A percentile compares a stretch with the other conserved stretches of the same genome.
Conservation (phyloP, 2,113 vertebrate genomes). For the Oryzias woworae region DNA sequence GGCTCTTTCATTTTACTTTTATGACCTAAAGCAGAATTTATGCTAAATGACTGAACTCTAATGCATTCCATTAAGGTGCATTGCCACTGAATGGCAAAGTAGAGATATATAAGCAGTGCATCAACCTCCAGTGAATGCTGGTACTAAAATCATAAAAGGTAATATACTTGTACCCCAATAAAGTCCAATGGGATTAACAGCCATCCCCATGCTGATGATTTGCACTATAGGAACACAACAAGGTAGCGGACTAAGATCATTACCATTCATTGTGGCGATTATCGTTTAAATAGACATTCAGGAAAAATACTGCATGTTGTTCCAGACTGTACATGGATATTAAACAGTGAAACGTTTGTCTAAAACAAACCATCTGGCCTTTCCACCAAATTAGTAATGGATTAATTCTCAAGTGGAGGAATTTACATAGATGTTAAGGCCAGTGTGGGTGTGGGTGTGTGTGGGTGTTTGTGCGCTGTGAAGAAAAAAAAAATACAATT, state of each 20-base stretch:
- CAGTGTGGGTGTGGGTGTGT: slow-evolving; percentile 14
- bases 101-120: slow-evolving; percentile 25
- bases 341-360: slow-evolving; percentile 18
- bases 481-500: slow-evolving; percentile 53
- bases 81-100: background rate
- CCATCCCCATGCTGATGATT: slow-evolving; percentile 16
- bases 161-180: slow-evolving; percentile 34
- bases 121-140: slow-evolving; percentile 10
- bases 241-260: slow-evolving; percentile 29
- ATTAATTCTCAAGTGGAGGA: background rate
- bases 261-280: slow-evolving; percentile 41
- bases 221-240: slow-evolving; percentile 22
- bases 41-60: background rate
- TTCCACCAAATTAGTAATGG: slow-evolving; percentile 7
- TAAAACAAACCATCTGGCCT: slow-evolving; percentile 22
- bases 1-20: too few species aligned
- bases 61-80: background rate
- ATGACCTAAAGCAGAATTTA: too few species aligned
- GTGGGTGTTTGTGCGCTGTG: too few species aligned
- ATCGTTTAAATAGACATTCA: slow-evolving; percentile 26
- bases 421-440: slow-evolving; percentile 47
- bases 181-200: slow-evolving; percentile 13
- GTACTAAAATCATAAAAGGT: slow-evolving; percentile 31
- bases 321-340: slow-evolving; percentile 9
- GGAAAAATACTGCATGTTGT: background rate